phyloP scores from a whole-genome alignment of 2,113 vertebrate genomes.

The Sorex araneus region DNA sequence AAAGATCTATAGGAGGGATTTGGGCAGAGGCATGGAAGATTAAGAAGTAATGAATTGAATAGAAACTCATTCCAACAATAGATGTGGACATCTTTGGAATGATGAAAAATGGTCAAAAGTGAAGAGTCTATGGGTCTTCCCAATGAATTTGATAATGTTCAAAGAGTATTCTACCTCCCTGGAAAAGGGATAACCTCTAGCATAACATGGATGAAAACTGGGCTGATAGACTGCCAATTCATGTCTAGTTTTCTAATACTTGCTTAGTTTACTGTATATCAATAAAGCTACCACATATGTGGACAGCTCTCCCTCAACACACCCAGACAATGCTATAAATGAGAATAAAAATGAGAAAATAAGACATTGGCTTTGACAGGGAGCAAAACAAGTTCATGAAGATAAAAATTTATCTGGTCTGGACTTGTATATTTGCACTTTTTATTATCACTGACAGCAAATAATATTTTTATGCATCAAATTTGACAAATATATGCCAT shows the following conservation, averaged over 20 bases:
- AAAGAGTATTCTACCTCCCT: not conserved
- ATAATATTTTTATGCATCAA: not conserved
- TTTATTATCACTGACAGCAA: not conserved
- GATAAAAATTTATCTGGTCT: not conserved
- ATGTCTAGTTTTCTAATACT: not conserved
- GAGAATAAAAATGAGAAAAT: not conserved
- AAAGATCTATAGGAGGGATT: not conserved
- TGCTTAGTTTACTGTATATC: slow-evolving; percentile 5
- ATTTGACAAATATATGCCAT: not conserved
- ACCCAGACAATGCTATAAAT: not conserved
- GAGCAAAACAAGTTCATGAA: not conserved
- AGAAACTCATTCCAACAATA: no score
- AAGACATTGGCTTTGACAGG: not conserved
- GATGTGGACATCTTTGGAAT: no score
- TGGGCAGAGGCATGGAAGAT: not conserved
- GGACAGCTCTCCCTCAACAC: not conserved
- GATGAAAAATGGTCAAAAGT: no score
- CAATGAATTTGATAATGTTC: not conserved
- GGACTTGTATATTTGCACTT: slow-evolving; percentile 34
- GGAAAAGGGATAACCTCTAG: not conserved
- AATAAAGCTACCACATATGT: not conserved
- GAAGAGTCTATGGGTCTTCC: not conserved
- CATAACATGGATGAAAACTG: not conserved
- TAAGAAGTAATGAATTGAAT: not conserved
- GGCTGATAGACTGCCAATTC: not conserved